Conservation (phyloP, 2,797 vertebrate genomes). For the Cynodonichthys magdalenae region DNA sequence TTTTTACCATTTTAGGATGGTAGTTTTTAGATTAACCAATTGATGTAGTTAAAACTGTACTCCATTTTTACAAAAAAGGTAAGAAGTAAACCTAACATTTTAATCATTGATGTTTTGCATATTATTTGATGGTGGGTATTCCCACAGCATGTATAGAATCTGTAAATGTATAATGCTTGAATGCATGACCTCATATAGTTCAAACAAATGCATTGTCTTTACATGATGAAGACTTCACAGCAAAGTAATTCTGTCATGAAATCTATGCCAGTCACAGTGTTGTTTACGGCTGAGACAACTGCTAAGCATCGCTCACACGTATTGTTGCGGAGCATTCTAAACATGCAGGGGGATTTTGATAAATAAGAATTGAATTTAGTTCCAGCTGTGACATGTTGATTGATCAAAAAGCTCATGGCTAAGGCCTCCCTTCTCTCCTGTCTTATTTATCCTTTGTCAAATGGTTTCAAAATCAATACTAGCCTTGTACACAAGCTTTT, state of each 20-base stretch:
- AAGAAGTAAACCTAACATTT: no score
- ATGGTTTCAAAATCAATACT: slow-evolving; percentile 98
- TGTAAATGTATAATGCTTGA: not conserved
- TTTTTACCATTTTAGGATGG: slow-evolving; percentile 24
- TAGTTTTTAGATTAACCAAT: slow-evolving; percentile 47
- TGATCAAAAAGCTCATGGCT: slow-evolving; percentile 98
- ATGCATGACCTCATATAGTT: slow-evolving; percentile 57
- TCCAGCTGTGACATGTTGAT: slow-evolving; percentile 97
- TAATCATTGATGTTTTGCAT: slow-evolving; percentile 16
- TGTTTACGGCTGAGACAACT: slow-evolving; percentile 58
- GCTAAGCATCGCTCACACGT: slow-evolving; percentile 53
- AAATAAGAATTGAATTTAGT: slow-evolving; percentile 99
- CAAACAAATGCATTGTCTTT: slow-evolving; percentile 52
- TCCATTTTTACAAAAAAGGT: not conserved
- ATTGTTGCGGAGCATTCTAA: slow-evolving; percentile 72
- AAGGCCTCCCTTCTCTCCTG: slow-evolving; percentile 89
- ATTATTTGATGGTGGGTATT: slow-evolving; percentile 18
- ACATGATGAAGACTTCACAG: slow-evolving; percentile 65
- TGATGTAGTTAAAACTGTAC: slow-evolving; percentile 46
- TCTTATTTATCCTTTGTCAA: slow-evolving; percentile 96
- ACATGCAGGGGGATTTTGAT: slow-evolving; percentile 90
- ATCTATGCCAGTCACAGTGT: slow-evolving; percentile 70
- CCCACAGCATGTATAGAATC: slow-evolving; percentile 19
- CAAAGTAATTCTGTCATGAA: slow-evolving; percentile 72
- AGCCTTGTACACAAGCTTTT: slow-evolving; percentile 85